These are phyloP conservation scores for Asteroscopus sphinx DNA, from an alignment of 2,888 invertebrate species.

Conservation along the genomic window DNA sequence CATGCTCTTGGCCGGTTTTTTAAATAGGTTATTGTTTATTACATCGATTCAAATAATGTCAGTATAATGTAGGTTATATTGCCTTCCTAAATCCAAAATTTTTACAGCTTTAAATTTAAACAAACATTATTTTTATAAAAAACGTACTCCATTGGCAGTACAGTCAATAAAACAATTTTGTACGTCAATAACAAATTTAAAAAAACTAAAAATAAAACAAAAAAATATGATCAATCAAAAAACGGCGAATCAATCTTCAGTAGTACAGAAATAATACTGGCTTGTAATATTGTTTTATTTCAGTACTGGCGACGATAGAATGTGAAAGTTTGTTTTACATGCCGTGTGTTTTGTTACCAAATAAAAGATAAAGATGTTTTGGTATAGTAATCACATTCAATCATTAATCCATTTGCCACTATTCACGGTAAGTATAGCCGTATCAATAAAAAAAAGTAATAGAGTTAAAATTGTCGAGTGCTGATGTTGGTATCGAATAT, in stretches of 20 bases:
- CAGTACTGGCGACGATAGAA: constrained; percentile 25
- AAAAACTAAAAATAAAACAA: constrained; percentile 3
- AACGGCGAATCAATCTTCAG: constrained; percentile 47
- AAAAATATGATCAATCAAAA: constrained; percentile 41
- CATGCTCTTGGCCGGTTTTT: no score
- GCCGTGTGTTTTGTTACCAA: background rate
- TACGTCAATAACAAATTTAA: constrained; percentile 14
- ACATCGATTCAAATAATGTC: no score
- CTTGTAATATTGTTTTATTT: constrained; percentile 25
- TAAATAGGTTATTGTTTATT: no score
- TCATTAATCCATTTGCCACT: no score
- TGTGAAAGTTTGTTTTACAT: background rate
- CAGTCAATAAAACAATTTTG: constrained; percentile 12
- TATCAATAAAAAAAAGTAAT: no score
- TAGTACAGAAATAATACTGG: constrained; percentile 32
- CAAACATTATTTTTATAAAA: background rate
- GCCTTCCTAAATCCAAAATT: background rate
- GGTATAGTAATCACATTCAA: no score
- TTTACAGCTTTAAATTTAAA: no score
- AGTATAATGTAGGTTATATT: no score
- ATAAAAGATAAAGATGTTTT: background rate
- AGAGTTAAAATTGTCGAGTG: no score
- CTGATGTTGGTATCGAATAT: no score
- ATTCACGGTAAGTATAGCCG: no score
- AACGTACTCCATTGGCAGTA: background rate